These are phyloP conservation scores for Menidia menidia DNA, from an alignment of 2,797 vertebrate species.

Conservation along the genomic window DNA sequence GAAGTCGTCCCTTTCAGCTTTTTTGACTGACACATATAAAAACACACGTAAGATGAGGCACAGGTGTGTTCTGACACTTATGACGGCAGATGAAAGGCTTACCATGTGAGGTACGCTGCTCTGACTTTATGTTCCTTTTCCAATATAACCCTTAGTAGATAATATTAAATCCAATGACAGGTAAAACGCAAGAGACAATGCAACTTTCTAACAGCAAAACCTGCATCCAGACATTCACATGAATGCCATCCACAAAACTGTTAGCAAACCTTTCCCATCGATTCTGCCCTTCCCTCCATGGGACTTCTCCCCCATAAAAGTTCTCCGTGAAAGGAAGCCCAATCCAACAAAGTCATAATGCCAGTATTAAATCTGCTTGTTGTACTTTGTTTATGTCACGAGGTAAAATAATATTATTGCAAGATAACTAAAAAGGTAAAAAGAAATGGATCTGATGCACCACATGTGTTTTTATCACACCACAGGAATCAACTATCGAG, in stretches of 20 bases:
- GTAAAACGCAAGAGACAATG: too few relatives aligned
- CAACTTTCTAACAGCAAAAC: too few relatives aligned
- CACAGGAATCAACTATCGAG: conserved; percentile 90
- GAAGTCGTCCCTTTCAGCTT: conserved; percentile 40
- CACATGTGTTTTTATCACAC: not conserved
- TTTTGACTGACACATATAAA: conserved; percentile 45
- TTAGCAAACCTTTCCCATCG: too few relatives aligned
- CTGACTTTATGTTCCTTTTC: conserved; percentile 50
- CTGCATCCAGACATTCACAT: too few relatives aligned
- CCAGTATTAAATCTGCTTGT: too few relatives aligned
- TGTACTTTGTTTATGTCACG: too few relatives aligned
- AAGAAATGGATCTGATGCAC: not conserved
- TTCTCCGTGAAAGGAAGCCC: too few relatives aligned
- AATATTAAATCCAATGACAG: too few relatives aligned
- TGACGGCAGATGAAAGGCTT: conserved; percentile 62
- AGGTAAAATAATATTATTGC: not conserved
- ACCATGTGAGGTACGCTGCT: conserved; percentile 45
- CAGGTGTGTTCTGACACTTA: conserved; percentile 52
- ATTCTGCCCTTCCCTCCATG: too few relatives aligned
- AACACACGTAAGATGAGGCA: conserved; percentile 28
- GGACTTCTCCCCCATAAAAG: too few relatives aligned
- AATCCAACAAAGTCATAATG: too few relatives aligned
- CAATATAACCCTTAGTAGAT: conserved; percentile 1
- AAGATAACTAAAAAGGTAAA: not conserved
- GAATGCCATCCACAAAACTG: too few relatives aligned